Percentiles rank a stretch among this genome's conserved stretches.
phyloP scores from a whole-genome alignment of 2,797 vertebrate genomes.

The Hippopotamyrus pictus region DNA sequence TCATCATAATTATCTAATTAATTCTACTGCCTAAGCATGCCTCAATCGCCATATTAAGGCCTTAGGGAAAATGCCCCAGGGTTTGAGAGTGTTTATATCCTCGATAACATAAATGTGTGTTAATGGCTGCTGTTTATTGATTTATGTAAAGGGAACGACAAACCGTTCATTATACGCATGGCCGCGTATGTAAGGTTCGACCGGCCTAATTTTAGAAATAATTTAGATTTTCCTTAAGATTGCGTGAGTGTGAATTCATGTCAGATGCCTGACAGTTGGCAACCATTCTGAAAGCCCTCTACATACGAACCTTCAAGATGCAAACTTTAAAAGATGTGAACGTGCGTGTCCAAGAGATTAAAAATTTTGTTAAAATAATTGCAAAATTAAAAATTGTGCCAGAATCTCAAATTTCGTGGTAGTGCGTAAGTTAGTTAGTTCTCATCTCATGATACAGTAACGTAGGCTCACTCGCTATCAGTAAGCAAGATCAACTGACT shows the following conservation, averaged over 20 bases:
- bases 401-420: too few species aligned
- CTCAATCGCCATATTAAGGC: neutral
- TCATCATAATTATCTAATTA: too few species aligned
- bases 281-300: neutral
- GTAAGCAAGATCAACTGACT: too few species aligned
- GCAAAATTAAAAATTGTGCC: too few species aligned
- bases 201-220: neutral
- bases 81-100: neutral
- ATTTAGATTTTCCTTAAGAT: neutral
- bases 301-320: too few species aligned
- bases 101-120: neutral
- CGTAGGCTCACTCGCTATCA: too few species aligned
- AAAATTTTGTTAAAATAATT: too few species aligned
- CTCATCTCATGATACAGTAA: too few species aligned
- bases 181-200: neutral
- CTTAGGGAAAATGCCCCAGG: neutral
- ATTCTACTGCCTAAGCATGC: neutral
- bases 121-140: neutral
- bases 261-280: neutral
- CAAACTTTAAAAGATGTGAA: too few species aligned
- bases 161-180: neutral
- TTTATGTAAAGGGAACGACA: neutral
- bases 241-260: neutral
- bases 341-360: too few species aligned
- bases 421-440: too few species aligned